Conservation (phyloP, 2,797 vertebrate species). For the Merluccius polli region DNA sequence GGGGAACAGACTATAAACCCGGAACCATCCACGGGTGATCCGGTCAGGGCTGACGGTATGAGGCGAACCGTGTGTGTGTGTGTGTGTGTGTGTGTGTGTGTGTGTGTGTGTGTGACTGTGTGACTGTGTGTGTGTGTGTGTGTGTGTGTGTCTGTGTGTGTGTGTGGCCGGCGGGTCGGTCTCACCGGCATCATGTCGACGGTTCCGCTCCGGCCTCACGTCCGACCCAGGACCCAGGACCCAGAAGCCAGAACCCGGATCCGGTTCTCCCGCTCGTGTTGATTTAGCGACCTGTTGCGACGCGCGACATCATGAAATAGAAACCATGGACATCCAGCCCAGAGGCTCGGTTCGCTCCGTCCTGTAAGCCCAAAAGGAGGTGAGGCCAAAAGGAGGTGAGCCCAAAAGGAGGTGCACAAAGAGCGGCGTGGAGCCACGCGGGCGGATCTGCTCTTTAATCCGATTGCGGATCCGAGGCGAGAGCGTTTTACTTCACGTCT, state of each 20-base stretch:
- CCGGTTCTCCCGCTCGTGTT: not conserved
- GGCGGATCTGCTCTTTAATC: conserved; percentile 1
- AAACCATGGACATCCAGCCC: not conserved
- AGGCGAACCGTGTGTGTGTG: too few species aligned
- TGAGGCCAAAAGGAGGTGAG: too few species aligned
- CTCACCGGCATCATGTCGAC: conserved; percentile 60
- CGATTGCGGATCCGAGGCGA: not conserved
- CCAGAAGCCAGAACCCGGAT: conserved; percentile 12
- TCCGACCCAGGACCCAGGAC: conserved; percentile 20
- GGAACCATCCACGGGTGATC: too few species aligned
- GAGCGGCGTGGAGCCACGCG: not conserved
- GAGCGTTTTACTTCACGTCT: conserved; percentile 5
- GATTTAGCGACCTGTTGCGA: conserved; percentile 44
- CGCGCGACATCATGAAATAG: too few species aligned
- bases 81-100: too few species aligned
- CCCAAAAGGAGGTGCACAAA: not conserved
- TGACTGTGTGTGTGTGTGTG: not conserved
- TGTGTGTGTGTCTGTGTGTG: too few species aligned
- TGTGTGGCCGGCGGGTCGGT: too few species aligned
- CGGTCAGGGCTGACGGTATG: too few species aligned
- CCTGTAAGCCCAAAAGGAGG: not conserved
- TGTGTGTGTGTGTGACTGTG: too few species aligned
- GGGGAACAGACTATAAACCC: too few species aligned
- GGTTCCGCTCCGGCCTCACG: conserved; percentile 9
- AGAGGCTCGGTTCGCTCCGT: not conserved